Evolutionary conservation across 2,888 invertebrate genomes (phyloP).

Genomic region (Thecocarcelia acutangulata): DNA sequence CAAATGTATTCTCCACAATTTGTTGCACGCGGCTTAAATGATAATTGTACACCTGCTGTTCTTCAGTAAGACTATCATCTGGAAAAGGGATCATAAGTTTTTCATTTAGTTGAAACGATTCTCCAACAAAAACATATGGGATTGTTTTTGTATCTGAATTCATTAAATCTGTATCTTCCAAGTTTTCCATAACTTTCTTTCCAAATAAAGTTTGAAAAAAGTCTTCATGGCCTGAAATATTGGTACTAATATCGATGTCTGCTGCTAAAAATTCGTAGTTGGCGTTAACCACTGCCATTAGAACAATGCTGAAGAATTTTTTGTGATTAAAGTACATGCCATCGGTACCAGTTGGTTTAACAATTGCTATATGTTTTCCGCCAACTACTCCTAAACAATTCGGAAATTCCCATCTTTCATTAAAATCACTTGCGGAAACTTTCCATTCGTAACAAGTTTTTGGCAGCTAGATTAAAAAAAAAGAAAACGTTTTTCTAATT

Average conservation of each 20-base stretch:
- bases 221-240: slow-evolving; percentile 9
- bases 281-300: slow-evolving; percentile 28
- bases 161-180: too few species aligned
- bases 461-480: slow-evolving; percentile 9
- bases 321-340: slow-evolving; percentile 20
- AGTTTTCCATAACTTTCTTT: too few species aligned
- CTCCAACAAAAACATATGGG: slow-evolving; percentile 31
- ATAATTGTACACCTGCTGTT: slow-evolving; percentile 13
- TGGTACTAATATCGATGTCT: neutral
- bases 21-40: neutral
- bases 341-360: slow-evolving; percentile 1
- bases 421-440: slow-evolving; percentile 2
- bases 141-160: neutral
- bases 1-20: slow-evolving; percentile 31
- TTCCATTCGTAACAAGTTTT: slow-evolving; percentile 14
- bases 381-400: slow-evolving; percentile 24
- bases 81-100: slow-evolving; percentile 1
- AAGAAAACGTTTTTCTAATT: neutral
- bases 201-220: slow-evolving; percentile 6
- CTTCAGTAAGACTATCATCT: neutral
- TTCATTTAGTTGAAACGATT: slow-evolving; percentile 13
- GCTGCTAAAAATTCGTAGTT: slow-evolving; percentile 31
- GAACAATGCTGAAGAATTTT: slow-evolving; percentile 31
- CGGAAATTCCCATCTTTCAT: slow-evolving; percentile 22
- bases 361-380: slow-evolving; percentile 33